A percentile compares a stretch with the other conserved stretches of the same genome.
Conservation (phyloP, 2,888 invertebrate genomes). For the Lymantria dispar region DNA sequence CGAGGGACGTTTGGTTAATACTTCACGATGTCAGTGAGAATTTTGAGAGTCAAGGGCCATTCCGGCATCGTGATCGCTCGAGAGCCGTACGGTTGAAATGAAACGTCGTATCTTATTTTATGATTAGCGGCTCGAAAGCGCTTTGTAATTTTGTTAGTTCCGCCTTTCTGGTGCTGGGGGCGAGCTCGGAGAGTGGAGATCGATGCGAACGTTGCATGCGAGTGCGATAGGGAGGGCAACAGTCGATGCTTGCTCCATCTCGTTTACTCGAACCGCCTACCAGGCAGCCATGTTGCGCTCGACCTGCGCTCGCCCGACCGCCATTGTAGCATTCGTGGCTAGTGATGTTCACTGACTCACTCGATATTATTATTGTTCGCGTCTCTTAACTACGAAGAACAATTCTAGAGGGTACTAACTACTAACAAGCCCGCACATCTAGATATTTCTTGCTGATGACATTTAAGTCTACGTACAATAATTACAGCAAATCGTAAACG, state of each 20-base stretch:
- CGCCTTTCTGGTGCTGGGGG: slow-evolving; percentile 83
- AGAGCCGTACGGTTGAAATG: slow-evolving; percentile 81
- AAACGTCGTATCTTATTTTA: slow-evolving; percentile 83
- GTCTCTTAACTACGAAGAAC: slow-evolving; percentile 16
- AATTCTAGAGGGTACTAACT: slow-evolving; percentile 15
- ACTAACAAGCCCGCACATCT: not conserved
- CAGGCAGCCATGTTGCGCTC: slow-evolving; percentile 82
- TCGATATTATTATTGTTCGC: slow-evolving; percentile 63
- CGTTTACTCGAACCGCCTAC: slow-evolving; percentile 79
- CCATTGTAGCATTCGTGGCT: slow-evolving; percentile 80
- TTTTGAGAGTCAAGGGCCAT: slow-evolving; percentile 82
- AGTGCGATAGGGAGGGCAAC: slow-evolving; percentile 65
- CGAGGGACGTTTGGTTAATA: slow-evolving; percentile 64
- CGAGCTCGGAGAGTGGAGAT: slow-evolving; percentile 79
- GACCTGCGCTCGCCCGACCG: slow-evolving; percentile 82
- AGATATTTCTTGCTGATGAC: no score
- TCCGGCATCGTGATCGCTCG: slow-evolving; percentile 79
- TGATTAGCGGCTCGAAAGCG: slow-evolving; percentile 83
- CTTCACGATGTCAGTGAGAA: slow-evolving; percentile 75
- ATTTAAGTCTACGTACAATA: no score
- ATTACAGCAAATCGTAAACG: no score
- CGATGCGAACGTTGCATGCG: slow-evolving; percentile 76
- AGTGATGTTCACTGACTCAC: slow-evolving; percentile 69
- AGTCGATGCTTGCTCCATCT: slow-evolving; percentile 60
- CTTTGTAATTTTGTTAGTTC: slow-evolving; percentile 83